Conservation (phyloP, 2,113 vertebrate species). For the Menura novaehollandiae region DNA sequence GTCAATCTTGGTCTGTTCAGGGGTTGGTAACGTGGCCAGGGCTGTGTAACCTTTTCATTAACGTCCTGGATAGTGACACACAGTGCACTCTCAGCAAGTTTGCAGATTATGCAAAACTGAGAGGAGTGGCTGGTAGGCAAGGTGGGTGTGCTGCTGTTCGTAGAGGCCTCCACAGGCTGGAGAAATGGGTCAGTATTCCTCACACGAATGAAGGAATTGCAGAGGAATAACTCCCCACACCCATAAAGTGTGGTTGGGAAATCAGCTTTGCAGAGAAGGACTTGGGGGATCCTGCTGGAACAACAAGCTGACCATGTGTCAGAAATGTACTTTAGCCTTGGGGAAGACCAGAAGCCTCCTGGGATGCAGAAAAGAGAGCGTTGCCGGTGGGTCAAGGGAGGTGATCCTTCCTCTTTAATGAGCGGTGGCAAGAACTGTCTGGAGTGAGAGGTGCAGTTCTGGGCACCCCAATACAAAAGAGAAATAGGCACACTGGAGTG, state of each 20-base stretch:
- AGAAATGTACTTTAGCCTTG: background rate
- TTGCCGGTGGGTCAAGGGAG: background rate
- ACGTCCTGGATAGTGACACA: background rate
- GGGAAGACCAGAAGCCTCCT: background rate
- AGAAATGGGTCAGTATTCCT: background rate
- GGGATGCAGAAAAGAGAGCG: background rate
- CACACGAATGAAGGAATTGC: background rate
- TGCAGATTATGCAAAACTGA: background rate
- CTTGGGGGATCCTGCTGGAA: background rate
- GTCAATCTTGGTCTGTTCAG: background rate
- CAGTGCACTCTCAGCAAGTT: background rate
- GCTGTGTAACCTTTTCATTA: background rate
- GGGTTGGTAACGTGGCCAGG: background rate
- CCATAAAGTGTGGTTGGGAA: background rate
- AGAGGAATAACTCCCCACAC: background rate
- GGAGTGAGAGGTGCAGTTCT: background rate
- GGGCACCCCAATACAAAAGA: background rate
- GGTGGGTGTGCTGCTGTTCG: background rate
- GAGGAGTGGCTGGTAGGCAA: background rate
- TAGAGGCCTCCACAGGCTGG: background rate
- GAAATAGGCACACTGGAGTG: rapidly evolving
- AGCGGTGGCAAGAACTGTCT: background rate
- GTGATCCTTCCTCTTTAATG: background rate
- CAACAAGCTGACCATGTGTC: background rate
- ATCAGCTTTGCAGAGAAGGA: background rate